Conservation (phyloP, 2,888 invertebrate genomes). For the Xylocampa areola region DNA sequence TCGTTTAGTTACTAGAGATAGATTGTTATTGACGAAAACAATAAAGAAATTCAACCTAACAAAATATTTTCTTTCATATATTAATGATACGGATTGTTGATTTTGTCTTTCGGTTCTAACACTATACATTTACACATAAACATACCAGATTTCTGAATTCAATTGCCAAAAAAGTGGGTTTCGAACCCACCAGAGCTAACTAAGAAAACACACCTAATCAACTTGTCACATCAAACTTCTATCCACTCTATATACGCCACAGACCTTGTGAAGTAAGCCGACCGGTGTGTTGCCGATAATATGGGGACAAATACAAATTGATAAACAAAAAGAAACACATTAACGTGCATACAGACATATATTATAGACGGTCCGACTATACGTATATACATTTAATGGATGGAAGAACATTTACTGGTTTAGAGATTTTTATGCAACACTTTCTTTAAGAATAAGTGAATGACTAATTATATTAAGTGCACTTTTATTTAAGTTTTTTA, state of each 20-base stretch:
- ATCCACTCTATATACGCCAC: conserved; percentile 70
- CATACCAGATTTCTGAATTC: not conserved
- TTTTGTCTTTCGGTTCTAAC: no score
- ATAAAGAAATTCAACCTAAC: no score
- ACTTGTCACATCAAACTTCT: conserved; percentile 9
- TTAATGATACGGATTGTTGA: no score
- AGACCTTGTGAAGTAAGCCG: conserved; percentile 85
- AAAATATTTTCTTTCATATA: no score
- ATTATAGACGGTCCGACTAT: conserved; percentile 54
- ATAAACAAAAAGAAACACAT: conserved; percentile 88
- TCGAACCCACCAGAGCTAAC: not conserved
- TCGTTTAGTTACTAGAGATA: no score
- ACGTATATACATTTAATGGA: conserved; percentile 55
- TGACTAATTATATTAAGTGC: no score
- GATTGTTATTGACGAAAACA: no score
- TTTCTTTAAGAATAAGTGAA: not conserved
- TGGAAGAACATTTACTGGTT: conserved; percentile 23
- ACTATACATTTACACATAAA: not conserved
- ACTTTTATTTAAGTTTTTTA: no score
- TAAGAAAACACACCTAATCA: conserved; percentile 10
- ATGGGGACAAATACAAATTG: conserved; percentile 89
- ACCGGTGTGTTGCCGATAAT: conserved; percentile 84
- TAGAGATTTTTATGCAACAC: conserved; percentile 43
- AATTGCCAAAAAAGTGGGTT: no score
- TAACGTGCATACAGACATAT: conserved; percentile 74